Evolutionary conservation across 2,113 vertebrate genomes (phyloP).

Genomic region (Gobius niger): DNA sequence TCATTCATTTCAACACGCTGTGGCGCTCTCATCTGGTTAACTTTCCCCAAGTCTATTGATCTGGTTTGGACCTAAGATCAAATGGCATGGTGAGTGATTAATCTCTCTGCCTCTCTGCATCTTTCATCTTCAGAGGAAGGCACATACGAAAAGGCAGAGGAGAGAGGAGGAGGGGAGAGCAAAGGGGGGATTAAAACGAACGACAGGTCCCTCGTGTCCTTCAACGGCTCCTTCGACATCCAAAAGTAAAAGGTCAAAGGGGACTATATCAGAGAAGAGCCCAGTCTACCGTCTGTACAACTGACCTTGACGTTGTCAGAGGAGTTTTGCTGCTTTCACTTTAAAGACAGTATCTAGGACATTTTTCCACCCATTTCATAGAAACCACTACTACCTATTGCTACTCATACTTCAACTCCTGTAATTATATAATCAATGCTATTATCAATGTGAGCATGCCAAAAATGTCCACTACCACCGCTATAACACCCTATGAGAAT

Average conservation of each 20-base stretch:
- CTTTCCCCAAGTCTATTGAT: slow-evolving; percentile 62
- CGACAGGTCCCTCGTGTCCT: slow-evolving; percentile 48
- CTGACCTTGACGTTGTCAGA: slow-evolving; percentile 35
- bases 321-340: neutral
- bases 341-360: too few species aligned
- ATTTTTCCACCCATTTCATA: too few species aligned
- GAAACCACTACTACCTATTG: too few species aligned
- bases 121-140: slow-evolving; percentile 71
- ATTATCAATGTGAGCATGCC: too few species aligned
- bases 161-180: slow-evolving; percentile 18
- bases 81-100: slow-evolving; percentile 72
- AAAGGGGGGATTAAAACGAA: slow-evolving; percentile 50
- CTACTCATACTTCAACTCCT: too few species aligned
- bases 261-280: slow-evolving; percentile 29
- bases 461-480: neutral
- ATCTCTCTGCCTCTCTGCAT: slow-evolving; percentile 62
- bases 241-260: slow-evolving; percentile 55
- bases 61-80: slow-evolving; percentile 70
- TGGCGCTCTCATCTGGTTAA: slow-evolving; percentile 49
- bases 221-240: slow-evolving; percentile 44
- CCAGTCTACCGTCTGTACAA: slow-evolving; percentile 19
- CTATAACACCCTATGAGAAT: neutral
- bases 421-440: too few species aligned
- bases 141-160: slow-evolving; percentile 49
- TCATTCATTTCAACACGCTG: slow-evolving; percentile 41